Percentiles rank a stretch among this genome's conserved stretches.
Evolutionary conservation across 2,888 invertebrate genomes (phyloP).

Genomic region (Dasysyrphus albostriatus): DNA sequence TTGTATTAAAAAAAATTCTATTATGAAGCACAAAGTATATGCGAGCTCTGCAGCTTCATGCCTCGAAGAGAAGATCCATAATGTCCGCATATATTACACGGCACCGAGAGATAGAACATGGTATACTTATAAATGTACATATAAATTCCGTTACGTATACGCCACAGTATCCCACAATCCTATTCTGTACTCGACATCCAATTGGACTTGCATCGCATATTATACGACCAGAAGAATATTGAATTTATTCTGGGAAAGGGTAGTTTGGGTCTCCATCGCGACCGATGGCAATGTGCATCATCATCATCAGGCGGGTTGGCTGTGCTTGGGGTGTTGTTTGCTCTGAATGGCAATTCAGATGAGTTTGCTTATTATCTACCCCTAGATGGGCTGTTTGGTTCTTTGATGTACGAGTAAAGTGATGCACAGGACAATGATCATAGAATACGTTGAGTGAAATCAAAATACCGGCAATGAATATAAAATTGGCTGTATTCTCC

Average conservation of each 20-base stretch:
- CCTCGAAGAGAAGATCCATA: conserved; percentile 53
- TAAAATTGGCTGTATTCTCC: background rate
- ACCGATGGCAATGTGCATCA: conserved; percentile 32
- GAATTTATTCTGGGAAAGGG: conserved; percentile 16
- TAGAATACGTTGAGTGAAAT: background rate
- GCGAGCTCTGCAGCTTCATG: conserved; percentile 4
- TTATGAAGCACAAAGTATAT: conserved; percentile 45
- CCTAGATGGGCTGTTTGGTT: conserved; percentile 22
- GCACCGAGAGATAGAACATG: conserved; percentile 2
- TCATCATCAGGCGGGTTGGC: conserved; percentile 1
- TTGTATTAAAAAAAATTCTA: conserved; percentile 74
- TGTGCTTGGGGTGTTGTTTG: conserved; percentile 42
- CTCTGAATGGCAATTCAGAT: conserved; percentile 60
- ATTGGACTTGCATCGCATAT: conserved; percentile 40
- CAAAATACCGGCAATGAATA: conserved; percentile 5
- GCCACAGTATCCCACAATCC: conserved; percentile 27
- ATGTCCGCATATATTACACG: conserved; percentile 62
- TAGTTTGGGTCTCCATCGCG: conserved; percentile 8
- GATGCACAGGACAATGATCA: conserved; percentile 28
- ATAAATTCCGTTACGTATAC: conserved; percentile 19
- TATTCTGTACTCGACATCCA: conserved; percentile 1
- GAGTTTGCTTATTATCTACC: conserved; percentile 50
- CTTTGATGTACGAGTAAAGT: conserved; percentile 18
- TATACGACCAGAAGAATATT: conserved; percentile 37
- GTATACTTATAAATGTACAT: background rate